Evolutionary conservation across 2,888 invertebrate genomes (phyloP).

Genomic region (Ernsta delagoae): DNA sequence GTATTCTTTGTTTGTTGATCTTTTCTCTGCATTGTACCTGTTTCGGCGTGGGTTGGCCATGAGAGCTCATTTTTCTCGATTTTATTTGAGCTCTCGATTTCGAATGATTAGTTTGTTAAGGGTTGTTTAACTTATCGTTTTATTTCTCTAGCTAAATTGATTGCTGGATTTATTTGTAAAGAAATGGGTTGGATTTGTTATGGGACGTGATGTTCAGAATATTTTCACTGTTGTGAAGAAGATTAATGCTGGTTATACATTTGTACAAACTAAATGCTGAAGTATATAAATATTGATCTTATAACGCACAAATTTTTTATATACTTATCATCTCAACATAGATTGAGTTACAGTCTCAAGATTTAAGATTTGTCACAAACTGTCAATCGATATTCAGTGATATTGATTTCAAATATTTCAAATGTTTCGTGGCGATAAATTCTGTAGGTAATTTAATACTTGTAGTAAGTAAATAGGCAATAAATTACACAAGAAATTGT

Average conservation of each 20-base stretch:
- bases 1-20: constrained; percentile 12
- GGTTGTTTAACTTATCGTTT: background rate
- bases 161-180: background rate
- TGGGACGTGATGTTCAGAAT: background rate
- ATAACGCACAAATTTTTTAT: too few species aligned
- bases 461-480: constrained; percentile 45
- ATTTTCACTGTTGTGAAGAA: too few species aligned
- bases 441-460: constrained; percentile 43
- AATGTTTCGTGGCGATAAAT: constrained; percentile 40
- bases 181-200: background rate
- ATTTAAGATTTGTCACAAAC: background rate
- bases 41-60: background rate
- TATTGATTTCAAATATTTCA: constrained; percentile 13
- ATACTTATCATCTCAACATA: too few species aligned
- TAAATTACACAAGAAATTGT: constrained; percentile 43
- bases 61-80: background rate
- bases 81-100: background rate
- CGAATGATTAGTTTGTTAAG: background rate
- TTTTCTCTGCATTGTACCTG: background rate
- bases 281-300: too few species aligned
- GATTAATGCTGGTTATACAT: too few species aligned
- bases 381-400: constrained; percentile 26
- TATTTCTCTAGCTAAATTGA: background rate
- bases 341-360: too few species aligned
- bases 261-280: too few species aligned